Evolutionary conservation across 2,888 invertebrate species (phyloP).

Genomic region (Lutraria lutraria): DNA sequence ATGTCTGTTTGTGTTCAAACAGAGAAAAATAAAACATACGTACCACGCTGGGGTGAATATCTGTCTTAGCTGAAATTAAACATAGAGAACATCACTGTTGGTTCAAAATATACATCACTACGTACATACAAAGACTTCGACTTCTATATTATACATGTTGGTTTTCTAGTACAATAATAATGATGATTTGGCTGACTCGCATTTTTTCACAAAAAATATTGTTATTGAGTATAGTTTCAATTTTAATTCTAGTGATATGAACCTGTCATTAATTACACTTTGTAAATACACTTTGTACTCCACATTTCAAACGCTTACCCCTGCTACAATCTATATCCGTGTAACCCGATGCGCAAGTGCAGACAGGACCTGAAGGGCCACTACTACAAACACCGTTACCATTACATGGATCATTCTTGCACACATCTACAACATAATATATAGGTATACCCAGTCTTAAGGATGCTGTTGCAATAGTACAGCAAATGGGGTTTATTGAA

Average conservation of each 20-base stretch:
- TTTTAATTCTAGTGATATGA: too few relatives aligned
- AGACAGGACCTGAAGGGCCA: constrained; percentile 1
- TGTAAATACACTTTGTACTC: not conserved
- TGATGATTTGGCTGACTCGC: too few relatives aligned
- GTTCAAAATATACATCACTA: too few relatives aligned
- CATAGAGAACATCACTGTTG: not conserved
- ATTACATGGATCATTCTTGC: constrained; percentile 7
- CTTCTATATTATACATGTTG: too few relatives aligned
- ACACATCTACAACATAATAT: not conserved
- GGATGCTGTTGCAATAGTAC: too few relatives aligned
- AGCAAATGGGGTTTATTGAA: too few relatives aligned
- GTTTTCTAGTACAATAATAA: too few relatives aligned
- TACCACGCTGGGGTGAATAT: not conserved
- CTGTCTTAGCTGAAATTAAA: constrained; percentile 6
- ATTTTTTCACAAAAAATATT: too few relatives aligned
- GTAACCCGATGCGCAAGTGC: not conserved
- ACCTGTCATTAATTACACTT: too few relatives aligned
- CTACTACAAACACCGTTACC: not conserved
- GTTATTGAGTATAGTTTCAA: too few relatives aligned
- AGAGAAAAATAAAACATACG: not conserved
- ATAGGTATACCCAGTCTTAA: not conserved
- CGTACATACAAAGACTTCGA: too few relatives aligned
- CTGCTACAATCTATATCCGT: not conserved
- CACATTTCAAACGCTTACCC: not conserved
- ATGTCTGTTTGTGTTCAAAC: not conserved